phyloP scores from a whole-genome alignment of 1,140 invertebrate genomes.

The Diorhabda carinulata region DNA sequence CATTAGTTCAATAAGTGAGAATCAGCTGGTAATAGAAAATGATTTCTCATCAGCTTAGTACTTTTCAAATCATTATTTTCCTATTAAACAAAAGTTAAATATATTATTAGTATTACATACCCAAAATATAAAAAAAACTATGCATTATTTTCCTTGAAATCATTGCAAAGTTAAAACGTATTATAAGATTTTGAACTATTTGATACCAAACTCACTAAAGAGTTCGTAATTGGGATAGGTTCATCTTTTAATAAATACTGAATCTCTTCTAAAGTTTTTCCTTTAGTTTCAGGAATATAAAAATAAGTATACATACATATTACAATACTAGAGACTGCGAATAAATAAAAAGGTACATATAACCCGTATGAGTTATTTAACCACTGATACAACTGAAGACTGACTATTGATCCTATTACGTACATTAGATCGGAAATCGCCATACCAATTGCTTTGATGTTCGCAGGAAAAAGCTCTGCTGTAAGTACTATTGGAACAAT shows the following conservation, averaged over 20 bases:
- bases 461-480: conserved; percentile 61
- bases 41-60: too few species aligned
- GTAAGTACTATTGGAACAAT: conserved; percentile 69
- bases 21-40: too few species aligned
- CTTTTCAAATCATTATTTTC: too few species aligned
- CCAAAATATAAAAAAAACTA: too few species aligned
- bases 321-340: conserved; percentile 56
- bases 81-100: too few species aligned
- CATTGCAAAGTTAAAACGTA: not conserved
- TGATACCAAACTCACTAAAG: not conserved
- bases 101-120: too few species aligned
- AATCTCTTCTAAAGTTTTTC: conserved; percentile 69
- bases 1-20: too few species aligned
- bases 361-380: conserved; percentile 50
- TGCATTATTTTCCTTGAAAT: too few species aligned
- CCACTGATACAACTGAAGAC: conserved; percentile 61
- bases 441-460: conserved; percentile 52
- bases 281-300: conserved; percentile 73
- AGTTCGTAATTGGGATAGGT: not conserved
- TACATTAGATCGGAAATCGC: conserved; percentile 37
- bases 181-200: conserved; percentile 3
- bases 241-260: conserved; percentile 46
- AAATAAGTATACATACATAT: conserved; percentile 59
- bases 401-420: conserved; percentile 54
- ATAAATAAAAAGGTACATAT: conserved; percentile 63